Percentiles rank a stretch among this genome's conserved stretches.
Evolutionary conservation across 2,797 vertebrate genomes (phyloP).

Genomic region (Myotis findleyi): DNA sequence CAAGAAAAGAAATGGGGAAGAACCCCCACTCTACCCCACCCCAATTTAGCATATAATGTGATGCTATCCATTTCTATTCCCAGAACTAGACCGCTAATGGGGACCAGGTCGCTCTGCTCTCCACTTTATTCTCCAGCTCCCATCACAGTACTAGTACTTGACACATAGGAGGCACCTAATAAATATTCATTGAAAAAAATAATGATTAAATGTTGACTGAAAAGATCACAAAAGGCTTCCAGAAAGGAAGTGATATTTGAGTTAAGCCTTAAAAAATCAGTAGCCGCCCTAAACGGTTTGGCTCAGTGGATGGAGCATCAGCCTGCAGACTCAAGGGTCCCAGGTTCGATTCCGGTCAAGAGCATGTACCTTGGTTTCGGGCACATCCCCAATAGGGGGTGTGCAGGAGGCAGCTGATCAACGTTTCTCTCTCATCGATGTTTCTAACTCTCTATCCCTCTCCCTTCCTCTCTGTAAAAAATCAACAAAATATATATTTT

Average conservation of each 20-base stretch:
- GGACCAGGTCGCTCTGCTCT: not conserved
- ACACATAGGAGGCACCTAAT: not conserved
- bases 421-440: no score
- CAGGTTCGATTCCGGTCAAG: no score
- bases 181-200: not conserved
- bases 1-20: not conserved
- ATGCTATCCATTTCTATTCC: not conserved
- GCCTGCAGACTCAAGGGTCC: no score
- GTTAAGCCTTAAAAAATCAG: not conserved
- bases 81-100: not conserved
- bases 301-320: no score
- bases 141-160: not conserved
- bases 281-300: no score
- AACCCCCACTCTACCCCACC: not conserved
- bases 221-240: not conserved
- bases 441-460: no score
- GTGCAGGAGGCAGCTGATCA: no score
- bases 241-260: not conserved
- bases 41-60: not conserved
- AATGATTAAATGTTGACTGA: not conserved
- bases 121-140: not conserved
- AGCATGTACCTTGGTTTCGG: no score
- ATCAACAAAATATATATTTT: no score
- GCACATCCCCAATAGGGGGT: no score
- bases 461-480: no score